Conservation (phyloP, 2,888 invertebrate genomes). For the Girardia tigrina region DNA sequence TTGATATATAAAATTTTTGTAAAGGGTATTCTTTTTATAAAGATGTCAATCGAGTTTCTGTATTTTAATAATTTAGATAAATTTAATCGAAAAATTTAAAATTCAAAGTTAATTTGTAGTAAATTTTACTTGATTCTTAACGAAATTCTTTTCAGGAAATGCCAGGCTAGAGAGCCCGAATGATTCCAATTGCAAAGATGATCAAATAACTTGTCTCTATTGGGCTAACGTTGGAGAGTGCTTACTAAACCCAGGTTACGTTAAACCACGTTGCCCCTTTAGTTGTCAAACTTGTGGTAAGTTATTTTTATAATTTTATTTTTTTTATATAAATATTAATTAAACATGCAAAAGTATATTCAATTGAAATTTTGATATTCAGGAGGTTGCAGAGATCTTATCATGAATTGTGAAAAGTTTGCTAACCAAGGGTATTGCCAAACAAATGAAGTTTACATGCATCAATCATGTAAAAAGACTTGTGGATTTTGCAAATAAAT, state of each 20-base stretch:
- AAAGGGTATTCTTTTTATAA: no score
- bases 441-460: constrained; percentile 10
- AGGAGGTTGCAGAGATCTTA: neutral
- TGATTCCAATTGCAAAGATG: neutral
- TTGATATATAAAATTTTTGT: no score
- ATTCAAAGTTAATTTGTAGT: no score
- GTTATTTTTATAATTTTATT: neutral
- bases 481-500: constrained; percentile 4
- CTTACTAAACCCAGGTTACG: neutral
- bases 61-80: no score
- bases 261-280: neutral
- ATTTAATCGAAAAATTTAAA: no score
- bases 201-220: neutral
- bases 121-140: no score
- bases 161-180: neutral
- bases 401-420: neutral
- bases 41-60: no score
- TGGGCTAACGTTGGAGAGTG: neutral
- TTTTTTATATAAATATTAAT: neutral
- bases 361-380: neutral
- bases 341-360: no score
- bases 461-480: neutral
- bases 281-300: constrained; percentile 6
- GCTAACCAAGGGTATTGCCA: neutral
- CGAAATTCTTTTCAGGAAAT: neutral